Percentiles rank a stretch among this genome's conserved stretches.
Evolutionary conservation across 2,797 vertebrate genomes (phyloP).

Genomic region (Carcharodon carcharias): DNA sequence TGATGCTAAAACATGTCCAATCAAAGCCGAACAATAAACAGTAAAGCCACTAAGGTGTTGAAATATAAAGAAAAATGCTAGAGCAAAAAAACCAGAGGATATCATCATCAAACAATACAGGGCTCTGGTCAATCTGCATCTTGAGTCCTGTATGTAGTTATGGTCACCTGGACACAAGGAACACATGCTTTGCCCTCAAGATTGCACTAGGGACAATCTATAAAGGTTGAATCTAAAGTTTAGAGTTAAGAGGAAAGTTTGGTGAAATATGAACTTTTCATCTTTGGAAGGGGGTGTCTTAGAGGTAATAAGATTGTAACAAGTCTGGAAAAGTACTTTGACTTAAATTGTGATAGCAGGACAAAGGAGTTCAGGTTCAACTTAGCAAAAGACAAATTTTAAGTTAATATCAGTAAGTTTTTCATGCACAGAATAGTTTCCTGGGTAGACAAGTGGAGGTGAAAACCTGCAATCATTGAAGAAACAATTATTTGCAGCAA

Average conservation of each 20-base stretch:
- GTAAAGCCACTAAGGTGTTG: not conserved
- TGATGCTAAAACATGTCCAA: not conserved
- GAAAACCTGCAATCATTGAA: too few species aligned
- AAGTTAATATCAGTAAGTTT: not conserved
- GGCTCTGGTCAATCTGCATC: too few species aligned
- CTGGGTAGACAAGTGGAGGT: not conserved
- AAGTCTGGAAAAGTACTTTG: not conserved
- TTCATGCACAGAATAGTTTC: not conserved
- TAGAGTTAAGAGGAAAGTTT: too few species aligned
- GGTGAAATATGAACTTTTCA: too few species aligned
- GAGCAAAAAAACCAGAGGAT: not conserved
- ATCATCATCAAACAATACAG: too few species aligned
- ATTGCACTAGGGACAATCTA: too few species aligned
- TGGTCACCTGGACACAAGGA: too few species aligned
- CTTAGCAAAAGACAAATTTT: not conserved
- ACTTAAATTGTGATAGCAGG: not conserved
- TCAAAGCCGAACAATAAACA: not conserved
- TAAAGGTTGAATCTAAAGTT: too few species aligned
- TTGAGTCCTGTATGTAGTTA: too few species aligned
- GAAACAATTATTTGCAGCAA: too few species aligned
- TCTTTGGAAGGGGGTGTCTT: not conserved
- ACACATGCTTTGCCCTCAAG: too few species aligned
- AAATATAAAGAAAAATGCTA: not conserved
- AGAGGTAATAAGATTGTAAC: not conserved
- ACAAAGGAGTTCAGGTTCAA: not conserved